phyloP scores from a whole-genome alignment of 2,888 invertebrate species.

The Chrysolina americana region DNA sequence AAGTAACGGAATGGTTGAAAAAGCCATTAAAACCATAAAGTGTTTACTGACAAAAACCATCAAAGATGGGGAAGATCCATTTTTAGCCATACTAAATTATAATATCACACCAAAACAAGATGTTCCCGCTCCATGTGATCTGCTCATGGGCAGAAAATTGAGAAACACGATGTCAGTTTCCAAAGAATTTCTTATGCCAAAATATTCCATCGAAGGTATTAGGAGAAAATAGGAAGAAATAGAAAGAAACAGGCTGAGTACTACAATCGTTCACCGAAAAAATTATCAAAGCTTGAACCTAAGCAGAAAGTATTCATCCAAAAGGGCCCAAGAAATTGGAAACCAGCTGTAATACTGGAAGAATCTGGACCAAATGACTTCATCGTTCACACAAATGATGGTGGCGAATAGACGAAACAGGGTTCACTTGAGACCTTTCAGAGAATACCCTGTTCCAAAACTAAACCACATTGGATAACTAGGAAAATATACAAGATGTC shows the following conservation, averaged over 20 bases:
- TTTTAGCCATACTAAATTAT: no score
- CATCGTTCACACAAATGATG: not conserved
- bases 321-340: not conserved
- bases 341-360: not conserved
- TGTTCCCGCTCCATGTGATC: no score
- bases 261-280: not conserved
- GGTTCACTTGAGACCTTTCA: slow-evolving; percentile 1
- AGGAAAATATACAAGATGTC: no score
- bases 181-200: no score
- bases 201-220: no score
- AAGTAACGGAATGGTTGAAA: not conserved
- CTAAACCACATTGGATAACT: no score
- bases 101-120: no score
- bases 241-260: not conserved
- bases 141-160: no score
- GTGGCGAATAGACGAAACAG: not conserved
- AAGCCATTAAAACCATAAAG: not conserved
- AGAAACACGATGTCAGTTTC: no score
- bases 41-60: not conserved
- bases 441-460: no score
- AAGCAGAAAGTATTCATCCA: not conserved
- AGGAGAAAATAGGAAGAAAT: no score
- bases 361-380: not conserved
- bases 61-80: no score
- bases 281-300: not conserved